Conservation (phyloP, 2,888 invertebrate species). For the Smittia sp. region DNA sequence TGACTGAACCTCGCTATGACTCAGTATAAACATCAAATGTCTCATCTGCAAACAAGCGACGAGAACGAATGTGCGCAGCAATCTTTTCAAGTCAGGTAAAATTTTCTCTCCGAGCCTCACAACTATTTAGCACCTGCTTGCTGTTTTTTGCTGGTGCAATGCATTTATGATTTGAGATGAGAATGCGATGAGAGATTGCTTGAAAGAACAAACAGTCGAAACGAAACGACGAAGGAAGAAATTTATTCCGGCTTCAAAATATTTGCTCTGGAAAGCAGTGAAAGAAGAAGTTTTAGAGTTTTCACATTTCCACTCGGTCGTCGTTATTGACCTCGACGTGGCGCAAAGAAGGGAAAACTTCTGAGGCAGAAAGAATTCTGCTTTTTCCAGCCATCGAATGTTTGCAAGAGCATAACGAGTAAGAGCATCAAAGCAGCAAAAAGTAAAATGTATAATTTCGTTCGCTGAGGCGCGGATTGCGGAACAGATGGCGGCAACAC, state of each 20-base stretch:
- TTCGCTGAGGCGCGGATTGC: neutral
- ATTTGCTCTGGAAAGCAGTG: too few species aligned
- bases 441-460: constrained; percentile 6
- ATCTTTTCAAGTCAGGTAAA: constrained; percentile 7
- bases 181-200: constrained; percentile 1
- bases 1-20: too few species aligned
- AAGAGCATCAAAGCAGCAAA: constrained; percentile 30
- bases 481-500: constrained; percentile 3
- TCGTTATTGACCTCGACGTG: constrained; percentile 13
- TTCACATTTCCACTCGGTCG: constrained; percentile 4
- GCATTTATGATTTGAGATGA: neutral
- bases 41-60: too few species aligned
- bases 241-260: neutral
- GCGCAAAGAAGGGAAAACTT: neutral
- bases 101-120: neutral
- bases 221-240: neutral
- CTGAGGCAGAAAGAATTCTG: constrained; percentile 6
- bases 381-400: constrained; percentile 28
- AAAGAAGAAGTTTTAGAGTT: neutral
- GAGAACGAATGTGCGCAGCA: constrained; percentile 11
- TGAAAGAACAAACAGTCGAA: neutral
- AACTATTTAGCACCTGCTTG: constrained; percentile 11
- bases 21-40: too few species aligned
- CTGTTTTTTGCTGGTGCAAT: neutral
- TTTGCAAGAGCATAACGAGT: constrained; percentile 29